These are phyloP conservation scores for Epinotia nisella DNA, from an alignment of 2,888 invertebrate genomes.

Conservation along the genomic window DNA sequence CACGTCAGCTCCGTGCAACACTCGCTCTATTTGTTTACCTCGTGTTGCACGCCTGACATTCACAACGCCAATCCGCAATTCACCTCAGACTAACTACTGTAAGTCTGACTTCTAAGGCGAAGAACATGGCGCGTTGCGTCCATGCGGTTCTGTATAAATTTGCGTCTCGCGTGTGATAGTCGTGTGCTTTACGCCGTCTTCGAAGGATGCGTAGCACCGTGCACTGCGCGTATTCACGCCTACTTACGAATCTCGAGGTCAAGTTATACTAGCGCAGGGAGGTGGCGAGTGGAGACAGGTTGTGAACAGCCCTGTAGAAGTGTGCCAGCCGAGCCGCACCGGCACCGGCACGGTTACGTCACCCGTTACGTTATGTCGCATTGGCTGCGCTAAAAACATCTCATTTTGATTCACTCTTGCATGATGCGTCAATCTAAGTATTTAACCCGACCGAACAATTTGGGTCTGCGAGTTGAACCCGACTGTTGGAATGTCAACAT, in stretches of 20 bases:
- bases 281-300: not conserved
- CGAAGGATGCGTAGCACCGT: not conserved
- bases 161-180: too few species aligned
- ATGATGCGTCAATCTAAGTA: constrained; percentile 22
- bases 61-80: not conserved
- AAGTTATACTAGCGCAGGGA: not conserved
- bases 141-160: not conserved
- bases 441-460: not conserved
- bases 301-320: constrained; percentile 18
- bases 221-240: not conserved
- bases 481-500: not conserved
- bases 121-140: not conserved
- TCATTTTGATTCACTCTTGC: constrained; percentile 33
- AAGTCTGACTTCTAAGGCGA: not conserved
- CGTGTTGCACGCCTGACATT: constrained; percentile 6
- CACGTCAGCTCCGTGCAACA: constrained; percentile 27
- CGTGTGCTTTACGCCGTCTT: too few species aligned
- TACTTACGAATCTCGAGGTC: not conserved
- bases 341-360: constrained; percentile 30
- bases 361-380: constrained; percentile 38
- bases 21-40: constrained; percentile 40
- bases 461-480: not conserved
- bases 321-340: constrained; percentile 30
- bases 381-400: constrained; percentile 37
- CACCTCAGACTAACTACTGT: not conserved